Evolutionary conservation across 2,113 vertebrate genomes (phyloP).

Genomic region (Formicarius rufipectus): DNA sequence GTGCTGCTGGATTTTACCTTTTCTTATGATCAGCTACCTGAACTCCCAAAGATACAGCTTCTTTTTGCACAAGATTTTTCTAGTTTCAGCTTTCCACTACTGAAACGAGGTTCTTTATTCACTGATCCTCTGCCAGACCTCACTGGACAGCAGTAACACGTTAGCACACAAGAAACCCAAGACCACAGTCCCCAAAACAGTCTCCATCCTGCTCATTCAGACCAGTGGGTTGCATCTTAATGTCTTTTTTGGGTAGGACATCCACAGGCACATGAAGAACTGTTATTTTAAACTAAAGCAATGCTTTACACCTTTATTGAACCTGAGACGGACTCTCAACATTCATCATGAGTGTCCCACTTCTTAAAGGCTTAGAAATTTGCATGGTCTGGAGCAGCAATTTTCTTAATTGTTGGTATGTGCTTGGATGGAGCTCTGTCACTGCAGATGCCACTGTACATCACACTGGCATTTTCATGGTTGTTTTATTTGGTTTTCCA

Average conservation of each 20-base stretch:
- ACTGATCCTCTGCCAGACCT: background rate
- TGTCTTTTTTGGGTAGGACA: background rate
- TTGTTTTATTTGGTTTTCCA: background rate
- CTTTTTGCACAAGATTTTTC: background rate
- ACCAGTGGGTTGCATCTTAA: rapidly evolving
- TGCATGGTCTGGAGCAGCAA: background rate
- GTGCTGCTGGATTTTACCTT: rapidly evolving
- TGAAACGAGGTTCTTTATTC: background rate
- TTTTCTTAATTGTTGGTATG: background rate
- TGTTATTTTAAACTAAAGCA: background rate
- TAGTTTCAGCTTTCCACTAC: background rate
- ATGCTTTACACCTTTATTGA: background rate
- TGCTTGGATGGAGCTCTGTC: background rate
- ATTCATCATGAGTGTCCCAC: background rate
- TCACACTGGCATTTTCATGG: background rate
- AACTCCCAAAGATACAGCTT: background rate
- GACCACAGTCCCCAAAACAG: background rate
- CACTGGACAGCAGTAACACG: background rate
- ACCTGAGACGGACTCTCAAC: background rate
- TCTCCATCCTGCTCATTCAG: rapidly evolving
- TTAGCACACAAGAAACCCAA: background rate
- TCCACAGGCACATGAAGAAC: background rate
- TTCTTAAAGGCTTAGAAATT: background rate
- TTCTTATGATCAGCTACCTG: background rate
- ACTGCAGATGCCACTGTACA: background rate